Evolutionary conservation across 30 jellyfish, hydroid and myxozoan genomes (phyloP).

Genomic region (Clytia hemisphaerica): DNA sequence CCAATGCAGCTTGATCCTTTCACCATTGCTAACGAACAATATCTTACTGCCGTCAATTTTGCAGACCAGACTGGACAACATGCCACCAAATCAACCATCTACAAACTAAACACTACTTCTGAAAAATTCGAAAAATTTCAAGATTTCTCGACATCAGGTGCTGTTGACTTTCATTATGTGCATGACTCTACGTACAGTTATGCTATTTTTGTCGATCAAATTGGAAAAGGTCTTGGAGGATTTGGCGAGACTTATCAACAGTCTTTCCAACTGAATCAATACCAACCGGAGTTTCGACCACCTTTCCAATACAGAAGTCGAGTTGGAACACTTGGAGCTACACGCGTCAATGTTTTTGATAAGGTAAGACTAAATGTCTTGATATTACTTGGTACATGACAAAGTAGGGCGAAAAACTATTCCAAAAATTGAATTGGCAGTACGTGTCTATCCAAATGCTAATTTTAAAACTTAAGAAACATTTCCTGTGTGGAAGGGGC

Average conservation of each 20-base stretch:
- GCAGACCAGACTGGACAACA: conserved; percentile 1
- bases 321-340: conserved; percentile 63
- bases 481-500: too few species aligned
- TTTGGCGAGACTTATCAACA: conserved; percentile 28
- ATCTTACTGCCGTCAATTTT: conserved; percentile 72
- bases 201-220: conserved; percentile 50
- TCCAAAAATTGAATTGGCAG: too few species aligned
- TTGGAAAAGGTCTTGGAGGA: conserved; percentile 38
- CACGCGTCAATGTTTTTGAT: conserved; percentile 45
- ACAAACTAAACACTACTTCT: conserved; percentile 8
- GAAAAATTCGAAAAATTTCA: conserved; percentile 33
- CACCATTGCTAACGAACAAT: conserved; percentile 28
- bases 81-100: conserved; percentile 37
- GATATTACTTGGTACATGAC: too few species aligned
- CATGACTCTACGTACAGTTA: conserved; percentile 46
- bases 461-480: too few species aligned
- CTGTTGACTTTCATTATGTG: conserved; percentile 56
- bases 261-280: conserved; percentile 32
- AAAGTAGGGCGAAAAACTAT: too few species aligned
- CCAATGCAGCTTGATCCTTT: conserved; percentile 69
- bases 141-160: conserved; percentile 53
- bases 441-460: too few species aligned
- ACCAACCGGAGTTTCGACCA: neutral
- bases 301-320: conserved; percentile 39
- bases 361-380: too few species aligned